phyloP scores from a whole-genome alignment of 1,140 invertebrate genomes.

The Sitobion miscanthi region DNA sequence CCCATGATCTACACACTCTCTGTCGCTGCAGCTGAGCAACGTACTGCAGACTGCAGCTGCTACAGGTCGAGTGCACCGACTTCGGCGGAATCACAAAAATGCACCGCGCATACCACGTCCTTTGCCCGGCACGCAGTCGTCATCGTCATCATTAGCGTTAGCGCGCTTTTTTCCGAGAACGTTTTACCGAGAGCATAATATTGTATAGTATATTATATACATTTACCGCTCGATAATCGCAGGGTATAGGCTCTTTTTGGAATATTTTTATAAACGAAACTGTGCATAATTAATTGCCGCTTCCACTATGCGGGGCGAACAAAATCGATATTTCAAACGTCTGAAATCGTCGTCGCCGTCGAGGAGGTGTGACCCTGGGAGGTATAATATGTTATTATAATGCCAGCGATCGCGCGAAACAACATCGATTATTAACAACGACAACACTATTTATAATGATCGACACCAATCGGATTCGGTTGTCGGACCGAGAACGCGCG shows the following conservation, averaged over 20 bases:
- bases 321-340: not conserved
- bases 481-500: not conserved
- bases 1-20: not conserved
- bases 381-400: not conserved
- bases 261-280: not conserved
- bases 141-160: not conserved
- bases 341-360: not conserved
- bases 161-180: not conserved
- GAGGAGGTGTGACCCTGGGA: not conserved
- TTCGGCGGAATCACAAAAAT: slow-evolving; percentile 44
- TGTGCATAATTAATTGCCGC: not conserved
- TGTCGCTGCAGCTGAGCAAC: not conserved
- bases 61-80: slow-evolving; percentile 33
- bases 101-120: not conserved
- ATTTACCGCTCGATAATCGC: not conserved
- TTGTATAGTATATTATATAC: not conserved
- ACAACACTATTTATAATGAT: not conserved
- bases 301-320: not conserved
- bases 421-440: not conserved
- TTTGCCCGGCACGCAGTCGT: not conserved
- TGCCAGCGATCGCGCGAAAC: not conserved
- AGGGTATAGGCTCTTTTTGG: not conserved
- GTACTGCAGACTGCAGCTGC: not conserved
- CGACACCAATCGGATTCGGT: slow-evolving; percentile 35
- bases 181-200: not conserved